phyloP scores from a whole-genome alignment of 2,888 invertebrate genomes.

The Zhuqinia jingwanae region DNA sequence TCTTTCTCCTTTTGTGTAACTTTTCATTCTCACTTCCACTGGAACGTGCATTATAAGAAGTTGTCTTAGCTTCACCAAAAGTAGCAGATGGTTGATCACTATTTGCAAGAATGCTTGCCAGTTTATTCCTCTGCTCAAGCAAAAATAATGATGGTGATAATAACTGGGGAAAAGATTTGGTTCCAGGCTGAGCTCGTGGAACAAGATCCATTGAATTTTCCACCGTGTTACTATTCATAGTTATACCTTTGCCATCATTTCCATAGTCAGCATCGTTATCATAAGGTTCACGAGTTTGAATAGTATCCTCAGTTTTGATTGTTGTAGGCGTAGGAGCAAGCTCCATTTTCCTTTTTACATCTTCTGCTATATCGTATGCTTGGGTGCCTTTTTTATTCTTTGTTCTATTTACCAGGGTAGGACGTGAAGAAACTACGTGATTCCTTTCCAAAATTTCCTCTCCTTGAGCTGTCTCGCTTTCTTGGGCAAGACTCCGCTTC shows the following conservation, averaged over 20 bases:
- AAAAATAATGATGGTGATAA: neutral
- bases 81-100: neutral
- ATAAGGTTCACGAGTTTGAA: neutral
- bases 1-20: neutral
- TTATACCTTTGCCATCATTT: neutral
- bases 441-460: slow-evolving; percentile 4
- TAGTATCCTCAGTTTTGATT: neutral
- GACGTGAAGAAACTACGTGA: slow-evolving; percentile 27
- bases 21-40: neutral
- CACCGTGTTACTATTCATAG: neutral
- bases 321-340: neutral
- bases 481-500: slow-evolving; percentile 25
- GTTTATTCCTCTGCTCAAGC: neutral
- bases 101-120: neutral
- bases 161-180: neutral
- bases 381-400: neutral
- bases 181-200: neutral
- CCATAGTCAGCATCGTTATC: neutral
- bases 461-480: slow-evolving; percentile 53
- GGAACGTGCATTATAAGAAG: neutral
- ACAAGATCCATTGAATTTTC: slow-evolving; percentile 1
- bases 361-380: neutral
- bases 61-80: neutral
- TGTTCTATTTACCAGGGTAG: slow-evolving; percentile 9
- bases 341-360: neutral